A percentile compares a stretch with the other conserved stretches of the same genome.
Evolutionary conservation across 2,113 vertebrate genomes (phyloP).

Genomic region (Callithrix jacchus): DNA sequence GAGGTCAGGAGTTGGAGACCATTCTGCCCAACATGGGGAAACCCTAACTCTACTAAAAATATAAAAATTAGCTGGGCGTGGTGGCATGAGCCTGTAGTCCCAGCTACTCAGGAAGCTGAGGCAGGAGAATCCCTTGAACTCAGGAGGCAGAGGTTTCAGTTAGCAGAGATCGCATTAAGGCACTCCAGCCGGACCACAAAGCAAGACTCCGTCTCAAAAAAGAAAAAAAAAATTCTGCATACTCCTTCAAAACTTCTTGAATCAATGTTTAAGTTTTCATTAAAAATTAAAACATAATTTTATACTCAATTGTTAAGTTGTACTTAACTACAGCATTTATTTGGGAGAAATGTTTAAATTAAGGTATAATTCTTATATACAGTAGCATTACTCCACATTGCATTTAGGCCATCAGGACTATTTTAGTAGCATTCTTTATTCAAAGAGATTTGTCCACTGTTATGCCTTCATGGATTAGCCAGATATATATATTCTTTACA

Average conservation of each 20-base stretch:
- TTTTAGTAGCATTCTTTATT: constrained; percentile 13
- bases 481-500: not conserved
- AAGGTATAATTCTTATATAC: not conserved
- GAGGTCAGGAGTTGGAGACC: too few species aligned
- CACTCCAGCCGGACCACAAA: too few species aligned
- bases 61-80: too few species aligned
- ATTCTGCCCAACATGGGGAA: too few species aligned
- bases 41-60: too few species aligned
- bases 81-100: too few species aligned
- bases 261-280: constrained; percentile 9
- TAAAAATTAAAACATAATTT: constrained; percentile 47
- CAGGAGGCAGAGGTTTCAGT: too few species aligned
- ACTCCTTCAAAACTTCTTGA: not conserved
- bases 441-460: not conserved
- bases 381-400: not conserved
- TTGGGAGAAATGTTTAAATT: not conserved
- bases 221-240: not conserved
- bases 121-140: too few species aligned
- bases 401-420: not conserved
- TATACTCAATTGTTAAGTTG: constrained; percentile 16
- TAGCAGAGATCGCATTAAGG: too few species aligned
- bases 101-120: too few species aligned
- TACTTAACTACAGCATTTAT: not conserved
- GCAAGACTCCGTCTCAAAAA: too few species aligned
- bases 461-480: not conserved